Conservation (phyloP, 2,113 vertebrate species). For the Sylvia atricapilla region DNA sequence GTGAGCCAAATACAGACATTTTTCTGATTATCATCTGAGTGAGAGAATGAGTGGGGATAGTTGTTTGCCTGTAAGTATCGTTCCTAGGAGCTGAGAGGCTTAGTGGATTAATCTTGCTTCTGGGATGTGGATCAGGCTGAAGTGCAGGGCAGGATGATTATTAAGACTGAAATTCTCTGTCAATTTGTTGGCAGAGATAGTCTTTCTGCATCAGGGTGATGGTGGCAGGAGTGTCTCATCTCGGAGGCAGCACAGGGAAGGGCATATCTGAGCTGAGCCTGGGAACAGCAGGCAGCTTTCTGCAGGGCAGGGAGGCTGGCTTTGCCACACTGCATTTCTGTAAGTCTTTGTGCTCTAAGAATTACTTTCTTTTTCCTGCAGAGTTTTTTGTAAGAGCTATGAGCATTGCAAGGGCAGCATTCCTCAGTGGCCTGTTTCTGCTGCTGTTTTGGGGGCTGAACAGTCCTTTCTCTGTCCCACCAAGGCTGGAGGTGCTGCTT, state of each 20-base stretch:
- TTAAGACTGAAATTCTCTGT: conserved; percentile 67
- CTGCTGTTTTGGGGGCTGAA: background rate
- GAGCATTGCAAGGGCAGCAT: background rate
- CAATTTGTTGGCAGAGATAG: conserved; percentile 57
- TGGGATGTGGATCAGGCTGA: conserved; percentile 62
- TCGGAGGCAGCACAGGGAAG: background rate
- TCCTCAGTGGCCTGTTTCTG: background rate
- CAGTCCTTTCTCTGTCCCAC: background rate
- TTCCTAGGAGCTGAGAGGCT: conserved; percentile 61
- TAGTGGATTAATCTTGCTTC: conserved; percentile 68
- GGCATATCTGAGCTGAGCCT: background rate
- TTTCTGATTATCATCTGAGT: conserved; percentile 54
- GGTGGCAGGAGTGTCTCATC: background rate
- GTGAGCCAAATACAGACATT: conserved; percentile 57
- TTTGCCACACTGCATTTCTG: background rate
- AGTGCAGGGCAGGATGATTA: conserved; percentile 63
- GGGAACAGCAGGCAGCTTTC: background rate
- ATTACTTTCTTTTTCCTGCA: background rate
- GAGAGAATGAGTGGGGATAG: conserved; percentile 49
- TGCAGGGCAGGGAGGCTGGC: background rate
- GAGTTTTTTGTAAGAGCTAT: background rate
- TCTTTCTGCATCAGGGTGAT: conserved; percentile 27
- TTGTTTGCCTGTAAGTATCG: conserved; percentile 58
- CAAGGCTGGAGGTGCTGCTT: background rate
- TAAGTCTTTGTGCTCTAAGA: background rate